Percentiles rank a stretch among this genome's conserved stretches.
phyloP scores from a whole-genome alignment of 1,140 invertebrate genomes.

The Drosophila tani region DNA sequence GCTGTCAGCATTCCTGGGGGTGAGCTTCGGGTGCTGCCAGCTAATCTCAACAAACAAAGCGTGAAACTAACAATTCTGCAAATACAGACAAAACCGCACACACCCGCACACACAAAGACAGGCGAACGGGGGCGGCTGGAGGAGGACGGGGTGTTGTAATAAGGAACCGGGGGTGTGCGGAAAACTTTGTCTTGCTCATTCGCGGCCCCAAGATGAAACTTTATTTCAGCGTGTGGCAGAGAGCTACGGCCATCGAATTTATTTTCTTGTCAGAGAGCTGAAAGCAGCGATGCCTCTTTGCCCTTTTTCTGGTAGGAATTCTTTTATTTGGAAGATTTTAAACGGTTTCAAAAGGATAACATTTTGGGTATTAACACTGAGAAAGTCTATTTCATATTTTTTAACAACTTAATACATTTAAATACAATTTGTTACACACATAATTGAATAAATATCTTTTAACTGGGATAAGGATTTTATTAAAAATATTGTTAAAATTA shows the following conservation, averaged over 20 bases:
- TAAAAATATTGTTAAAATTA: too few relatives aligned
- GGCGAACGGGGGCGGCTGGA: neutral
- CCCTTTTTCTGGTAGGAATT: neutral
- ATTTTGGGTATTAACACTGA: neutral
- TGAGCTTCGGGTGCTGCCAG: slow-evolving; percentile 54
- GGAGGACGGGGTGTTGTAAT: neutral
- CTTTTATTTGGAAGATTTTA: neutral
- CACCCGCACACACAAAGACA: slow-evolving; percentile 26
- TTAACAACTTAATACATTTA: too few relatives aligned
- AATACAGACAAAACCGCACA: slow-evolving; percentile 78
- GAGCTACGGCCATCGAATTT: slow-evolving; percentile 77
- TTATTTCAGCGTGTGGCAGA: slow-evolving; percentile 63
- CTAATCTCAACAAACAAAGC: slow-evolving; percentile 83
- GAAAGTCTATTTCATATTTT: neutral
- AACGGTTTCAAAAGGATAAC: neutral
- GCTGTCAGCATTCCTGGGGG: slow-evolving; percentile 22
- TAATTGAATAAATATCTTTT: too few relatives aligned
- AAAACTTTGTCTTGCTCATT: slow-evolving; percentile 57
- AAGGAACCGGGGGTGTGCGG: neutral
- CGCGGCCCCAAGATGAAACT: slow-evolving; percentile 65
- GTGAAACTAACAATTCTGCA: slow-evolving; percentile 83
- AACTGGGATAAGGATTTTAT: too few relatives aligned
- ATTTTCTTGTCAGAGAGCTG: slow-evolving; percentile 67
- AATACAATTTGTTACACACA: too few relatives aligned
- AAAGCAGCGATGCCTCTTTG: neutral